phyloP scores from a whole-genome alignment of 2,113 vertebrate genomes.

The Callithrix jacchus region DNA sequence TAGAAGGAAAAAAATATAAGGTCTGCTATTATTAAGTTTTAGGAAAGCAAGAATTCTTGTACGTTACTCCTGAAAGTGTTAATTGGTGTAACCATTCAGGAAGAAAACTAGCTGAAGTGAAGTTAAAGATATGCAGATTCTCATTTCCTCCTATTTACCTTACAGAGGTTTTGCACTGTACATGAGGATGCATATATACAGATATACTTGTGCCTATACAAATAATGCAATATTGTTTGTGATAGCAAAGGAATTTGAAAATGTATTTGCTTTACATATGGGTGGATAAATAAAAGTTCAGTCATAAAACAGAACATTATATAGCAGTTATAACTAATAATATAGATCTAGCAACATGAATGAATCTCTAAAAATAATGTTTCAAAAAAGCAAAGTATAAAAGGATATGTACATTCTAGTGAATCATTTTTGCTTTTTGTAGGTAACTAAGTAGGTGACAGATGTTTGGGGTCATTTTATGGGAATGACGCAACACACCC shows the following conservation, averaged over 20 bases:
- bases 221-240: background rate
- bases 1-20: background rate
- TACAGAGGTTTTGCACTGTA: background rate
- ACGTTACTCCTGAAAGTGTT: background rate
- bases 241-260: background rate
- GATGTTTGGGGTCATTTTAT: background rate
- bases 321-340: background rate
- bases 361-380: background rate
- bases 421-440: background rate
- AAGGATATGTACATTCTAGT: background rate
- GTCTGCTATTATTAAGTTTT: background rate
- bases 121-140: background rate
- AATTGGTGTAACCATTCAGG: background rate
- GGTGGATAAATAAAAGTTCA: background rate
- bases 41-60: background rate
- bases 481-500: background rate
- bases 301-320: background rate
- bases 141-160: background rate
- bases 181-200: background rate
- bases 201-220: background rate
- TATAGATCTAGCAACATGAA: background rate
- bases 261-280: background rate
- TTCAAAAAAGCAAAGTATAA: background rate
- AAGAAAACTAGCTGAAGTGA: background rate
- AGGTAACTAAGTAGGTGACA: background rate